Evolutionary conservation across 2,888 invertebrate species (phyloP).

Genomic region (Gymnosoma rotundatum): DNA sequence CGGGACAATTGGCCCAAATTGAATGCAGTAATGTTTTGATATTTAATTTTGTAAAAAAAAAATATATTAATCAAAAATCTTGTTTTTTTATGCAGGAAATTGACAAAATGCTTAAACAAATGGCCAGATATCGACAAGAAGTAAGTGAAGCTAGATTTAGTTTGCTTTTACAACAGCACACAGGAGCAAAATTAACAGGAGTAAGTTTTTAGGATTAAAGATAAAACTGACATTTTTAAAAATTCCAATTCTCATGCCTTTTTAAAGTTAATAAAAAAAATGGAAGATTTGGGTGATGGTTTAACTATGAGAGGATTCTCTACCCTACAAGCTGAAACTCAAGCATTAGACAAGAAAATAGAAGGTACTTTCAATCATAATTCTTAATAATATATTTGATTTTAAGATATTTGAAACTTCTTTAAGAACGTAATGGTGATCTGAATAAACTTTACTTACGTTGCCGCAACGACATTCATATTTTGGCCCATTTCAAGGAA

Average conservation of each 20-base stretch:
- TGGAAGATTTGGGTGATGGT: conserved; percentile 77
- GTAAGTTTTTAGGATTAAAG: conserved; percentile 6
- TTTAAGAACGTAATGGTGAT: conserved; percentile 77
- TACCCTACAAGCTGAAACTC: conserved; percentile 76
- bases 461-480: conserved; percentile 75
- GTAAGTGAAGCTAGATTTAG: conserved; percentile 22
- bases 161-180: conserved; percentile 24
- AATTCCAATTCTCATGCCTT: too few species aligned
- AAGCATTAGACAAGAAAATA: conserved; percentile 77
- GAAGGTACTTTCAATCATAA: conserved; percentile 74
- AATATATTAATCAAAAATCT: background rate
- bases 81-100: conserved; percentile 65
- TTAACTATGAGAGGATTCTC: conserved; percentile 76
- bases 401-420: too few species aligned
- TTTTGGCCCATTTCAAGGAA: conserved; percentile 77
- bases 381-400: too few species aligned
- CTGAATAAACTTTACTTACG: conserved; percentile 73
- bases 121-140: conserved; percentile 21
- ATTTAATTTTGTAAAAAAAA: background rate
- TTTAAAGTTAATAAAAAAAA: conserved; percentile 73
- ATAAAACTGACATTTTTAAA: too few species aligned
- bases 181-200: background rate
- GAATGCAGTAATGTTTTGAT: conserved; percentile 56
- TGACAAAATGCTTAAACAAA: conserved; percentile 60
- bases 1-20: conserved; percentile 58